Evolutionary conservation across 2,888 invertebrate species (phyloP), one percentile per base, ranked within the genome.

Genomic region (Cyclophora albipunctata): DNA sequence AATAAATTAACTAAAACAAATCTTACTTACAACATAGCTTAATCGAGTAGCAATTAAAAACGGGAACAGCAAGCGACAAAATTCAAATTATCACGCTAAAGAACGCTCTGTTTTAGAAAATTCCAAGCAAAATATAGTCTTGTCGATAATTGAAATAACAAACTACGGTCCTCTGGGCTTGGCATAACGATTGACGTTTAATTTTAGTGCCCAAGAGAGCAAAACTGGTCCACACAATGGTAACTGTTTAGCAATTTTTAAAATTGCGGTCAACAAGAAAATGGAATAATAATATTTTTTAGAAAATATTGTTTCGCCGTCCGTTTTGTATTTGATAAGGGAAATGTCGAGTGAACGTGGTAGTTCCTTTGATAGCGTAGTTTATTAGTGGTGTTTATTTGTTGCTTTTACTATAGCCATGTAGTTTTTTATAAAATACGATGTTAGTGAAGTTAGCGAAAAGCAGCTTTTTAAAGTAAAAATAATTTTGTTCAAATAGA

Each of bases 151-250:
- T 84, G 80, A 80, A 84, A 81, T 73, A 82, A 82, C 79, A 78
- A 83, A 80, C 77, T 75, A 71, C 69, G 63, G 58, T 63, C 64
- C 58, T 52, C 79, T 84, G 86, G 62, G 56, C 59, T 59, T 75
- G 85, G 78, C 85, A 71, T 68, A 68, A 62, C 72, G 81, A 82
- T 79, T 82, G 84, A 84, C 84, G 75, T 87, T 85, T 84, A 84
- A 86, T 86, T 85, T 85, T 82, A 83, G 81, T 77, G 66, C 69
- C 60, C 68, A 67, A 66, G 69, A 71, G 69, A 78, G 79, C 69
- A 76, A 70, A 73, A 76, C 62, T 58, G 60, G 57, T 59, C 49
- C 57, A 59, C 60, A 75, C 71, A 71, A 75, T 68, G 50, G 63
- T 50, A 52, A 60, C 62, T 69, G 68, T 66, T 71, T 66, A 68